phyloP scores from a whole-genome alignment of 1,140 invertebrate species.

The Drosophila ogumai region DNA sequence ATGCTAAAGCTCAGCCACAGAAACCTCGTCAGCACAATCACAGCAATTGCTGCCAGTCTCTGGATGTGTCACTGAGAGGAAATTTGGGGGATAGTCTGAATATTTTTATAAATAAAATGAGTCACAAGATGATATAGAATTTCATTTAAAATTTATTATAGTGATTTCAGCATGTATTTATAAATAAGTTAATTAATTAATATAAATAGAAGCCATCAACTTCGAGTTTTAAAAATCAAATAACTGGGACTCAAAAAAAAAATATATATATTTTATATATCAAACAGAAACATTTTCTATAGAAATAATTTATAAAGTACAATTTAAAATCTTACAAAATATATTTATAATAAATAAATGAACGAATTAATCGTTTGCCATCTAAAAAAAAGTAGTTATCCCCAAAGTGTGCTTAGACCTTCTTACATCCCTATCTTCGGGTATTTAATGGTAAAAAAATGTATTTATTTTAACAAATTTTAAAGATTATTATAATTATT shows the following conservation, averaged over 20 bases:
- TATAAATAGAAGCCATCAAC: neutral
- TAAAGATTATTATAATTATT: neutral
- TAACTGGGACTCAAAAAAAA: neutral
- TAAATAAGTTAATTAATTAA: neutral
- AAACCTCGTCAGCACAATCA: slow-evolving; percentile 52
- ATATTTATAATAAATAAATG: no score
- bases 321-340: neutral
- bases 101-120: neutral
- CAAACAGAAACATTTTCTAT: neutral
- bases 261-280: neutral
- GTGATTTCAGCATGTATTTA: neutral
- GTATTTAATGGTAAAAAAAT: neutral
- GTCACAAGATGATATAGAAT: neutral
- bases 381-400: no score
- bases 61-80: slow-evolving; percentile 15
- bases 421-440: neutral
- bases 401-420: neutral
- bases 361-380: no score
- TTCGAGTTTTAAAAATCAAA: neutral
- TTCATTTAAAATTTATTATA: neutral
- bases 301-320: neutral
- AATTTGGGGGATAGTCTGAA: neutral
- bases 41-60: slow-evolving; percentile 64
- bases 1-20: slow-evolving; percentile 36
- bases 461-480: no score